Evolutionary conservation across 2,797 vertebrate genomes (phyloP), one percentile per base, ranked within the genome.

Genomic region (Chelon auratus): DNA sequence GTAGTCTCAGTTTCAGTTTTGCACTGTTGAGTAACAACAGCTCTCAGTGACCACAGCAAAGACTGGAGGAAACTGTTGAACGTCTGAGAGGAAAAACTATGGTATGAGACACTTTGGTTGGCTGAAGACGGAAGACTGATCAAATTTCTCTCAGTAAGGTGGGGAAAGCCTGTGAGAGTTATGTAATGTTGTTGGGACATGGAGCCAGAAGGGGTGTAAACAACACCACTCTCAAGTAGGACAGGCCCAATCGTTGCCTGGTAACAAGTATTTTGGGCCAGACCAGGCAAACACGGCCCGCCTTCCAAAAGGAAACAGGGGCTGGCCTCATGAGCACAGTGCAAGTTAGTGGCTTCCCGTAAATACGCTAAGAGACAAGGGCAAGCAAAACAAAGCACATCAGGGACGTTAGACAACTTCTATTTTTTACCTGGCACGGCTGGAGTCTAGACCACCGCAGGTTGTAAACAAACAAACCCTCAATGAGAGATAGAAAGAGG

Each of bases 181-280:
- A 89, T 88, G 91, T 70, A 94, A 93, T 85, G 78, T 82, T 87
- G 83, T 91, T 84, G 75, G 84, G 82, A 83, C 66, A 53, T 55
- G 53, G 61, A 87, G 92, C 93, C 93, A 94, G 88, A 89, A 92
- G 81, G 90, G 89, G 92, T 91, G 93, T 94, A 89, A 93, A 93
- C 92, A 93, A 89, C 63, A 86, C 79, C 45, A 55, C 70, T 82
- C 77, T 81, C 74, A 81, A 91, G 84, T 91, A 88, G 93, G 93
- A 92, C 76, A 85, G 92, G 89, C 89, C 83, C 85, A 61, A 48
- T 70, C 72, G 94, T 95, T 94, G 95, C 95, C 85, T 94, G 78
- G 94, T 86, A 93, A 94, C 94, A 91, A 92, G 93, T 95, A 95
- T 95, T 95, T 95, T 93, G 94, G 91, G 89, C 92, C 91, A 91